Conservation (phyloP, 2,113 vertebrate genomes). For the Melanerpes formicivorus region DNA sequence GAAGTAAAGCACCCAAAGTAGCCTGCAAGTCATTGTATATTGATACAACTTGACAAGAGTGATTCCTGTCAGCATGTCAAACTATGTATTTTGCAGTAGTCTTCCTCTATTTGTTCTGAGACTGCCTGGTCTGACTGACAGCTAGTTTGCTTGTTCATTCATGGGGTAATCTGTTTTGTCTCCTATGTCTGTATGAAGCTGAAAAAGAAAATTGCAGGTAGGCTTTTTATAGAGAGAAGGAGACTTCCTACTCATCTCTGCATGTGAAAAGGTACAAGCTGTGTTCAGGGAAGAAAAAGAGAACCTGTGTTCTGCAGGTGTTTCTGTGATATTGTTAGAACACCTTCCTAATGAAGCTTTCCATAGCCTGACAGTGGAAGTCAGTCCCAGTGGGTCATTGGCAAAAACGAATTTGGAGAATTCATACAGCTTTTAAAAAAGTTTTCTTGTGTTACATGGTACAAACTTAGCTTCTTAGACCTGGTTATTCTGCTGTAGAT, state of each 20-base stretch:
- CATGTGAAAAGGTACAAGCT: background rate
- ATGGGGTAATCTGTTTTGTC: constrained; percentile 50
- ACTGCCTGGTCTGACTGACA: constrained; percentile 42
- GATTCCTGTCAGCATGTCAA: constrained; percentile 39
- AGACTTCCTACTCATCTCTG: background rate
- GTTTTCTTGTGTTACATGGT: background rate
- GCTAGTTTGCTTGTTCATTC: constrained; percentile 42
- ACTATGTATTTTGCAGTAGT: constrained; percentile 38
- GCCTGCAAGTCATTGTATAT: background rate
- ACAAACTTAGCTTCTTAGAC: background rate
- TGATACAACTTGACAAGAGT: background rate
- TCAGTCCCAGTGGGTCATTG: background rate
- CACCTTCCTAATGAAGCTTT: background rate
- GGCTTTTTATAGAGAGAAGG: background rate
- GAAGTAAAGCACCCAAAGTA: background rate
- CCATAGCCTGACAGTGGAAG: background rate
- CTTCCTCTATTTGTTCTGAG: constrained; percentile 29
- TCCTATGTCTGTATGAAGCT: background rate
- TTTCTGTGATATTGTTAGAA: constrained; percentile 9
- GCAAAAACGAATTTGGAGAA: background rate
- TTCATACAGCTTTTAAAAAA: constrained; percentile 1
- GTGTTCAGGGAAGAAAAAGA: background rate
- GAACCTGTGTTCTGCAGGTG: background rate
- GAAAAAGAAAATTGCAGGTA: constrained; percentile 41
- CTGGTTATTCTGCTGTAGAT: background rate